Evolutionary conservation across 2,797 vertebrate genomes (phyloP).

Genomic region (Yasuhikotakia modesta): DNA sequence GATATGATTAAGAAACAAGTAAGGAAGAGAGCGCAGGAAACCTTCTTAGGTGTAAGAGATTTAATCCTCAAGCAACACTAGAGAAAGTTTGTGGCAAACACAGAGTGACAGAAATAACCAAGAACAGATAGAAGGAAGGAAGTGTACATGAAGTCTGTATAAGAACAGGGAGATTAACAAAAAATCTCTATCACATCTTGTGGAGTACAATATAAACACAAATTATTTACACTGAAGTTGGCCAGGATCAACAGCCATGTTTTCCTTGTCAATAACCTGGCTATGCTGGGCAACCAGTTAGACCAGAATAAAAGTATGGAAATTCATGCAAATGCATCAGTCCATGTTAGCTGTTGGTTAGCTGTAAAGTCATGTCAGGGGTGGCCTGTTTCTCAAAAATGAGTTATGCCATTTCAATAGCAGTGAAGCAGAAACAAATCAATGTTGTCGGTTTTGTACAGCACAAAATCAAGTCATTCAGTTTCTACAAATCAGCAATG

Average conservation of each 20-base stretch:
- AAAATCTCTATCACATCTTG: conserved; percentile 16
- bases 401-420: not conserved
- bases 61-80: conserved; percentile 66
- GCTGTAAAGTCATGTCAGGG: not conserved
- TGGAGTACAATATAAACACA: conserved; percentile 63
- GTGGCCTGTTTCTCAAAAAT: not conserved
- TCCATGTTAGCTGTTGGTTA: not conserved
- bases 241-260: not conserved
- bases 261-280: not conserved
- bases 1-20: conserved; percentile 31
- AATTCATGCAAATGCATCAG: not conserved
- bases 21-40: conserved; percentile 52
- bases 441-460: not conserved
- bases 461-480: conserved; percentile 5
- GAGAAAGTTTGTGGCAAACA: not conserved
- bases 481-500: conserved; percentile 21
- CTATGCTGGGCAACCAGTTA: not conserved
- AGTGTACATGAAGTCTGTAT: conserved; percentile 15
- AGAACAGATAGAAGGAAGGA: conserved; percentile 16
- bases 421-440: not conserved
- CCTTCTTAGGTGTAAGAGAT: conserved; percentile 62
- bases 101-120: conserved; percentile 23
- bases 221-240: conserved; percentile 66
- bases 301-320: not conserved
- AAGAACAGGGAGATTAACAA: conserved; percentile 50